Conservation (phyloP, 2,888 invertebrate genomes). For the Lysandra bellargus region DNA sequence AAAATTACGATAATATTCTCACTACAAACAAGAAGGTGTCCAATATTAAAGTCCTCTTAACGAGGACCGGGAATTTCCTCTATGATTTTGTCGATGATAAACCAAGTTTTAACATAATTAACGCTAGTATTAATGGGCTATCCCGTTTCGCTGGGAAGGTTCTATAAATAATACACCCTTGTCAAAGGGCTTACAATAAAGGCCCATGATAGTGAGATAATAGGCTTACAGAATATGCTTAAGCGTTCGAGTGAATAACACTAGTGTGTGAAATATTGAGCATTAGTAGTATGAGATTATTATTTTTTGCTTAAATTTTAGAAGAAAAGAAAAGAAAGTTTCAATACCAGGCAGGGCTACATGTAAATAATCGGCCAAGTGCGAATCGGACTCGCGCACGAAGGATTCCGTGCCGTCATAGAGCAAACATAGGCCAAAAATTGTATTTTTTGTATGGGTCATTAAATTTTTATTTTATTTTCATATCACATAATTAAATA, state of each 20-base stretch:
- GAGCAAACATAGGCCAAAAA: too few relatives aligned
- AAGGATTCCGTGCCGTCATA: too few relatives aligned
- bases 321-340: too few relatives aligned
- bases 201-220: conserved; percentile 32
- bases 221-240: conserved; percentile 22
- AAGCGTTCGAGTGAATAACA: not conserved
- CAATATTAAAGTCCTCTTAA: not conserved
- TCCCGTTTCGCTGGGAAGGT: conserved; percentile 46
- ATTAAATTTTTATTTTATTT: too few relatives aligned
- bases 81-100: conserved; percentile 6
- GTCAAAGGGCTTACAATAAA: conserved; percentile 58
- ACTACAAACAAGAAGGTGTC: not conserved
- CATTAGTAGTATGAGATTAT: too few relatives aligned
- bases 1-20: not conserved
- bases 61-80: not conserved
- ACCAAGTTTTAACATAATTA: conserved; percentile 30
- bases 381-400: too few relatives aligned
- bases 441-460: too few relatives aligned
- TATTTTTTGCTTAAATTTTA: too few relatives aligned
- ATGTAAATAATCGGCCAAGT: too few relatives aligned
- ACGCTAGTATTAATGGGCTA: conserved; percentile 28
- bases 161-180: conserved; percentile 67
- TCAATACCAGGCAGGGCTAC: too few relatives aligned
- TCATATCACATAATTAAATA: too few relatives aligned
- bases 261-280: not conserved